A percentile compares a stretch with the other conserved stretches of the same genome.
Conservation (phyloP, 2,797 vertebrate genomes). For the Silurus aristotelis region DNA sequence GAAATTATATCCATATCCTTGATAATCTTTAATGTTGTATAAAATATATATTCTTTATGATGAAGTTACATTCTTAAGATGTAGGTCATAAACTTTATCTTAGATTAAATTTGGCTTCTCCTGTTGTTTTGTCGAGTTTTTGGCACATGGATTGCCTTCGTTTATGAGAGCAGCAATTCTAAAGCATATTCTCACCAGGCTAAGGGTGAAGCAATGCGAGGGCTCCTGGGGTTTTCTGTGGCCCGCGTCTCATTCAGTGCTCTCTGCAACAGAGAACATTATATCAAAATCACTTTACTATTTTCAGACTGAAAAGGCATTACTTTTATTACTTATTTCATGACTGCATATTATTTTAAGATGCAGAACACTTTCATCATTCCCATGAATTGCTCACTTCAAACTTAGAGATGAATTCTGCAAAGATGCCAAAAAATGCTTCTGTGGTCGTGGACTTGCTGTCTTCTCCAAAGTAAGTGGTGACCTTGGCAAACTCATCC, state of each 20-base stretch:
- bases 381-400: constrained; percentile 78
- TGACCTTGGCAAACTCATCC: constrained; percentile 88
- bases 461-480: constrained; percentile 94
- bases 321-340: background rate
- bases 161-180: constrained; percentile 60
- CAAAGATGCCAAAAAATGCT: constrained; percentile 93
- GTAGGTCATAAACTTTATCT: constrained; percentile 39
- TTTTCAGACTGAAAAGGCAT: background rate
- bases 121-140: constrained; percentile 57
- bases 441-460: constrained; percentile 87
- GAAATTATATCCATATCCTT: constrained; percentile 36
- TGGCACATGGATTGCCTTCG: constrained; percentile 69
- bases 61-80: constrained; percentile 64
- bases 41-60: constrained; percentile 53
- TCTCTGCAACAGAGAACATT: constrained; percentile 73
- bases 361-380: background rate
- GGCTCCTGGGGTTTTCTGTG: constrained; percentile 83
- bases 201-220: constrained; percentile 85
- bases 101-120: constrained; percentile 37
- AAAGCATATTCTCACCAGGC: constrained; percentile 82
- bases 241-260: constrained; percentile 87
- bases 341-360: background rate
- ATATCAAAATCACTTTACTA: background rate
- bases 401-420: constrained; percentile 94
- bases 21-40: constrained; percentile 36